Percentiles rank a stretch among this genome's conserved stretches.
Conservation (phyloP, 2,113 vertebrate species). For the Sorex fumeus region DNA sequence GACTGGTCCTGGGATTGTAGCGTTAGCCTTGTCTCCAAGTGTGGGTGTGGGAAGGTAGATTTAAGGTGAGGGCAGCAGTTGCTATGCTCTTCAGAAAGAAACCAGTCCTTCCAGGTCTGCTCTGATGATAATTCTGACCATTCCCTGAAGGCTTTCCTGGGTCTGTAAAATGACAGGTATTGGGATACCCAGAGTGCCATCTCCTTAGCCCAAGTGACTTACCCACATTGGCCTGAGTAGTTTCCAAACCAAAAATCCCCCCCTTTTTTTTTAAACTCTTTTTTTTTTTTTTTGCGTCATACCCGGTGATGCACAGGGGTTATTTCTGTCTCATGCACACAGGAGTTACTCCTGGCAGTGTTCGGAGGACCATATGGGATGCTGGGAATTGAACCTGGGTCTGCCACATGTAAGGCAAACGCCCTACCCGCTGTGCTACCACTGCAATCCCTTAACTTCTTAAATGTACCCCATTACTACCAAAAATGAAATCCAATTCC, state of each 20-base stretch:
- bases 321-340: no score
- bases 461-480: background rate
- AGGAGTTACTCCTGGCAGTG: no score
- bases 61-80: background rate
- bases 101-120: background rate
- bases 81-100: background rate
- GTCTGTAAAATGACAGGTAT: slow-evolving; percentile 10
- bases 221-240: slow-evolving; percentile 4
- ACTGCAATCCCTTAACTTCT: no score
- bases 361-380: no score
- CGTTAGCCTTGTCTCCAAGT: background rate
- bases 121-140: background rate
- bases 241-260: slow-evolving; percentile 40
- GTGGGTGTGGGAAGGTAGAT: background rate
- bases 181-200: background rate
- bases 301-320: no score
- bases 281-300: background rate
- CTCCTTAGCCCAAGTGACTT: slow-evolving; percentile 60
- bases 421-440: no score
- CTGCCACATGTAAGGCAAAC: no score
- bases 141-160: background rate
- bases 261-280: slow-evolving; percentile 21
- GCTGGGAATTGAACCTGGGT: no score
- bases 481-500: slow-evolving; percentile 22
- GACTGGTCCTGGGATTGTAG: background rate